These are phyloP conservation scores for Bradysia coprophila DNA, from an alignment of 1,140 invertebrate species.

Conservation along the genomic window DNA sequence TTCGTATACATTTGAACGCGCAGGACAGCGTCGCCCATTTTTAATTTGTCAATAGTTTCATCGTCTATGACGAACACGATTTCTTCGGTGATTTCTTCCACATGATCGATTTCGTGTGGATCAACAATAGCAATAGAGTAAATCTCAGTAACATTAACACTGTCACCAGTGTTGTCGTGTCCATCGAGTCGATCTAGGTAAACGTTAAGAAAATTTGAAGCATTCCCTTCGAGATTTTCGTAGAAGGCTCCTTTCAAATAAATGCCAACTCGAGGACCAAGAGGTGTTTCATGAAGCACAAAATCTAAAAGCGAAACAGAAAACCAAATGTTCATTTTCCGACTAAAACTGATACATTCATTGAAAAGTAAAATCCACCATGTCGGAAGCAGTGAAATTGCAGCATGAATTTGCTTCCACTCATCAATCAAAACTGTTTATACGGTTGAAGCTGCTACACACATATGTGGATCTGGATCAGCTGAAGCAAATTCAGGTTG, in stretches of 20 bases:
- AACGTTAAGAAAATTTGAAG: not conserved
- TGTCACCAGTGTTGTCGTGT: not conserved
- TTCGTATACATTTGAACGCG: slow-evolving; percentile 31
- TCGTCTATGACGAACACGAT: slow-evolving; percentile 26
- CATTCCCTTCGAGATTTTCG: not conserved
- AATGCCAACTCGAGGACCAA: not conserved
- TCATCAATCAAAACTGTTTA: slow-evolving; percentile 19
- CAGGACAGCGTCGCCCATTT: slow-evolving; percentile 6
- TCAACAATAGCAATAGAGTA: not conserved
- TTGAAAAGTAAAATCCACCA: slow-evolving; percentile 28
- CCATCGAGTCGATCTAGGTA: not conserved
- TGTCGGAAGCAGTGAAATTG: slow-evolving; percentile 24
- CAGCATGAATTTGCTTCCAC: slow-evolving; percentile 6
- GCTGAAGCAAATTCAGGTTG: slow-evolving; percentile 17
- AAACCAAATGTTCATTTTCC: slow-evolving; percentile 32
- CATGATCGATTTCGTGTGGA: slow-evolving; percentile 24
- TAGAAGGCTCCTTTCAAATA: not conserved
- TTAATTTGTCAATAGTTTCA: slow-evolving; percentile 12
- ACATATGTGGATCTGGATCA: slow-evolving; percentile 28
- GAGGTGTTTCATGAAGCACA: not conserved
- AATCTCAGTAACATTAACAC: not conserved
- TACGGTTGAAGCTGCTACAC: slow-evolving; percentile 21
- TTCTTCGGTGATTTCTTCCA: slow-evolving; percentile 26
- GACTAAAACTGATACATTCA: slow-evolving; percentile 24
- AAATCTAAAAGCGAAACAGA: slow-evolving; percentile 31